Conservation (phyloP, 1,140 invertebrate species). For the Eupristina koningsbergeri region DNA sequence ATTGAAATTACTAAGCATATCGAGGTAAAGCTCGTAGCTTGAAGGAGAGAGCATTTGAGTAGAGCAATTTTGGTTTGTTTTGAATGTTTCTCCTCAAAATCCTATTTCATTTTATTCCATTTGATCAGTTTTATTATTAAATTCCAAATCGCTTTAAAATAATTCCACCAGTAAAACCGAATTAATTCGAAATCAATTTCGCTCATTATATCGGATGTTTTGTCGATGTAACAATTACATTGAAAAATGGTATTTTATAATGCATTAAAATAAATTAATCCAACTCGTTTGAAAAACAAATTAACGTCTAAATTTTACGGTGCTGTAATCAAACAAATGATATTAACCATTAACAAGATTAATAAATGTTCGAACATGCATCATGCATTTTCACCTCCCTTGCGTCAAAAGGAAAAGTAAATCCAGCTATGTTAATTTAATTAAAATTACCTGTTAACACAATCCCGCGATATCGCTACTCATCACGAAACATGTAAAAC, state of each 20-base stretch:
- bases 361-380: not conserved
- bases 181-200: not conserved
- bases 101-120: too few species aligned
- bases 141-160: not conserved
- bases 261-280: too few species aligned
- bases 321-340: not conserved
- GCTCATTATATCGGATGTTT: not conserved
- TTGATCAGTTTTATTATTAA: not conserved
- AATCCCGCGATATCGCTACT: not conserved
- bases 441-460: not conserved
- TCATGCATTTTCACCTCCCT: not conserved
- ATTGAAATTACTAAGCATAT: not conserved
- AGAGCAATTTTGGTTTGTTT: not conserved
- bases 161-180: not conserved
- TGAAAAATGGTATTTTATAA: too few species aligned
- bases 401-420: not conserved
- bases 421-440: not conserved
- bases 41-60: not conserved
- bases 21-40: not conserved
- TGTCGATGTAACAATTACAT: too few species aligned
- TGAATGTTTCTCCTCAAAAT: not conserved
- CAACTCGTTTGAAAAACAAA: too few species aligned
- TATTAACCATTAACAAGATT: not conserved
- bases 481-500: not conserved
- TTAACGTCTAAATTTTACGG: too few species aligned